Base-by-base conservation (phyloP, 30 jellyfish, hydroid and myxozoan species). In the Catostylus mosaicus region DNA sequence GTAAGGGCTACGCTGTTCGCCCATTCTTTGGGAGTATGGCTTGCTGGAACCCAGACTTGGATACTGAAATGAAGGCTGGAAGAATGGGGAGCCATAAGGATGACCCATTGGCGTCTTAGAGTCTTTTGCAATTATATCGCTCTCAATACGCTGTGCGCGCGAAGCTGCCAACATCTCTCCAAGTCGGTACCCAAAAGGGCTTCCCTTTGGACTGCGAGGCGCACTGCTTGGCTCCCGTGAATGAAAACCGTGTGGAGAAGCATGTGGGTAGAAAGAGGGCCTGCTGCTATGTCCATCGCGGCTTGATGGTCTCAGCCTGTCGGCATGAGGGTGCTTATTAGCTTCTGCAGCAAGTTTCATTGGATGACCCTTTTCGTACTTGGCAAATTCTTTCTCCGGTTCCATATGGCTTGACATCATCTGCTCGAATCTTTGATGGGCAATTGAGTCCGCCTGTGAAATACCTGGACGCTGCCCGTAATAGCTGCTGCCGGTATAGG, bases 1-100 rank as follows among this genome's bases (percentile, higher is more conserved):
- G 37, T 82, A 82, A 1, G 92, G 92, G 80, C 92, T 82, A 20
- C 92, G 82, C 67, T 82, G 92, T 23, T 72, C 92, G 40, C 86
- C 69, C 80, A 82, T 34, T 14, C 92, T 30, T 30, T 69, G 92
- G 3, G 83, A 20, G 40, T 48, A 82, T 9, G 80, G 47, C 45
- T 82, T 82, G 32, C 70, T 82, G 47, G 92, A 54, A 22, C 73
- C 57, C 1, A 69, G 73, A n/a, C 27, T 69, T 22, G 78, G 69
- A 30, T 82, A 82, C 62, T 68, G 92, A 62, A 67, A 82, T 22
- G 85, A 50, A 7, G 75, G 80, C 30, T 68, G 85, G 32, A 68
- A 82, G 75, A 68, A 82, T 0, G 80, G 83, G 45, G 90, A 27
- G 11, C 83, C 51, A 47, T 69, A 68, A 26, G 85, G 62, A 29